Conservation (phyloP, 2,797 vertebrate species). For the Clarias fuscus region DNA sequence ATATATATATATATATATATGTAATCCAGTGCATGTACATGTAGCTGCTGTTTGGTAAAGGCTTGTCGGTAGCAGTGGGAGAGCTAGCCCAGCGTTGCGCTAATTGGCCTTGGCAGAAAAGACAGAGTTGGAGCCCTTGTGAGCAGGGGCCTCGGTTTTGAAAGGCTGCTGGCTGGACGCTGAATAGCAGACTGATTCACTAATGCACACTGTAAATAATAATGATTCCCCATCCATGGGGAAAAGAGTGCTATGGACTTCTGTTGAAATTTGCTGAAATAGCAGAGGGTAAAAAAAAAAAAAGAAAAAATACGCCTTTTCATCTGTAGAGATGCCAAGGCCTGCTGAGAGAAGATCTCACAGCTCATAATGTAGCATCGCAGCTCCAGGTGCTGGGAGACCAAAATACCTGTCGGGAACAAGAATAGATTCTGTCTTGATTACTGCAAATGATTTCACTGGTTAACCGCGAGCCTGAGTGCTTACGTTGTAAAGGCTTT, state of each 20-base stretch:
- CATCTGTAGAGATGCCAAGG: constrained; percentile 46
- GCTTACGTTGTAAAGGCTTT: neutral
- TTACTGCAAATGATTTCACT: neutral
- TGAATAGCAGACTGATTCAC: constrained; percentile 56
- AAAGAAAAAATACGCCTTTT: constrained; percentile 31
- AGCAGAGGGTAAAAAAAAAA: constrained; percentile 37
- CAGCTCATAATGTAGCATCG: constrained; percentile 49
- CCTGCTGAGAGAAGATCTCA: constrained; percentile 46
- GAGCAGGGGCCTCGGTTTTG: constrained; percentile 53
- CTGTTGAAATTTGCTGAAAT: constrained; percentile 63
- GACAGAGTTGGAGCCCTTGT: constrained; percentile 51
- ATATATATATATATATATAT: constrained; percentile 13
- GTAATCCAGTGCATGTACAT: constrained; percentile 64
- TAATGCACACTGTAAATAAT: constrained; percentile 58
- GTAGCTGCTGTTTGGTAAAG: constrained; percentile 70
- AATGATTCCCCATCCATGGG: constrained; percentile 52
- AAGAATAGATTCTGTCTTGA: constrained; percentile 12
- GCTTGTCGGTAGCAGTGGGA: constrained; percentile 53
- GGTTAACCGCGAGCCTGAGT: neutral
- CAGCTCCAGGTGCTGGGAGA: constrained; percentile 43
- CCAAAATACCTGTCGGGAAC: constrained; percentile 1
- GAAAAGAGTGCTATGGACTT: constrained; percentile 49
- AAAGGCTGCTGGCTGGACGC: constrained; percentile 58
- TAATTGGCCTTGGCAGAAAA: constrained; percentile 62
- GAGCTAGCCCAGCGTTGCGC: constrained; percentile 46